These are phyloP conservation scores for Cathartes aura DNA, from an alignment of 2,113 vertebrate genomes.

Conservation along the genomic window DNA sequence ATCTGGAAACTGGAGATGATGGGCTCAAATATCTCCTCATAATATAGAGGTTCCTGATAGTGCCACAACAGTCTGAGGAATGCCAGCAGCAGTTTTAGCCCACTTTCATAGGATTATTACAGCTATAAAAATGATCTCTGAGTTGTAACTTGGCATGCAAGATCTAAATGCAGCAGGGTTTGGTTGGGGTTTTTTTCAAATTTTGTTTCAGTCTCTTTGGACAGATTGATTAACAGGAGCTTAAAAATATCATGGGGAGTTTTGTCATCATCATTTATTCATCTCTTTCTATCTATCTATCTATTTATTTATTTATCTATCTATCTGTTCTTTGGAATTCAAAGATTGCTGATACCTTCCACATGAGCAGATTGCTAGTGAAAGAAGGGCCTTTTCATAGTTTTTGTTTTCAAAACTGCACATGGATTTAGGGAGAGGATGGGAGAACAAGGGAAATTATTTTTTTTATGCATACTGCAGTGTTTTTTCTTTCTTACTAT, in stretches of 20 bases:
- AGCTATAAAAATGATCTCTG: constrained; percentile 6
- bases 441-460: rapidly evolving
- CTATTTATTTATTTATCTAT: not conserved
- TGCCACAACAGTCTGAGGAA: not conserved
- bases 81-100: constrained; percentile 9
- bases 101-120: not conserved
- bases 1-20: constrained; percentile 31
- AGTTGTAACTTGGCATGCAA: not conserved
- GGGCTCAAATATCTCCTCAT: not conserved
- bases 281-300: not conserved
- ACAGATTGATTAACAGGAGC: not conserved
- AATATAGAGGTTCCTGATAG: not conserved
- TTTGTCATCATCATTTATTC: not conserved
- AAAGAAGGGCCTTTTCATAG: not conserved
- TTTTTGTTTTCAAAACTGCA: not conserved
- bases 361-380: not conserved
- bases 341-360: not conserved
- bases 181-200: not conserved
- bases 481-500: not conserved
- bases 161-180: not conserved
- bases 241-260: not conserved
- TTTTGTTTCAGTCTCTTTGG: not conserved
- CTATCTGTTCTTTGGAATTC: not conserved
- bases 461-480: not conserved
- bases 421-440: not conserved